Evolutionary conservation across 2,888 invertebrate genomes (phyloP), one percentile per base, ranked within the genome.

Genomic region (Germaria angustata): DNA sequence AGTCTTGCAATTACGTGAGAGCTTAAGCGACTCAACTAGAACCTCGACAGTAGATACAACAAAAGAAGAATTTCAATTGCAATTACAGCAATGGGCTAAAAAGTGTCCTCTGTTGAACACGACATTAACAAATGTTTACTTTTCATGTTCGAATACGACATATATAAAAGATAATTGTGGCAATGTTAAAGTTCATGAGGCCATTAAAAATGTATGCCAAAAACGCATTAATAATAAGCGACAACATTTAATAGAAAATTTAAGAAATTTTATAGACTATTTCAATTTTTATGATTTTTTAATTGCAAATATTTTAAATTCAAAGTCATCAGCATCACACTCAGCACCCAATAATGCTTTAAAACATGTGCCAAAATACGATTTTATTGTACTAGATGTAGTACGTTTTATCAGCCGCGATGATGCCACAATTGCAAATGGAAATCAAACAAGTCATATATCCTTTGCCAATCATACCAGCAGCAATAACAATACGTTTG

Each of bases 371-470:
- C 86, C 88, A 46, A 89, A 90, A 86, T 91, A 89, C 84, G 91
- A 91, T 88, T 91, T 91, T 79, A 87, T 91, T 57, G 90, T 91
- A 6, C 86, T 91, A 57, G 91, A 91, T 85, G 88, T 91, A 75
- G 89, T 90, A 49, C 87, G 87, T 73, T 78, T 49, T 46, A 39
- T 13, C 28, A 39, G n/a, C 20, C 36, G 11, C 3, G 11, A 53
- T 17, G 20, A 0, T 11, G 34, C 2, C n/a, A 22, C 15, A n/a
- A 20, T 84, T 80, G 28, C 78, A 65, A 32, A 55, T 32, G 20
- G 2, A 7, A n/a, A 57, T 41, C 24, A 57, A 63, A 75, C 78
- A 61, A 51, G 34, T 17, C 28, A 53, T 61, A 68, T 63, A 39
- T 68, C 73, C 36, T 39, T 32, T 41, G 32, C 15, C 9, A 65